phyloP scores from a whole-genome alignment of 92 coral and sea anemone genomes.

The Galaxea fascicularis region DNA sequence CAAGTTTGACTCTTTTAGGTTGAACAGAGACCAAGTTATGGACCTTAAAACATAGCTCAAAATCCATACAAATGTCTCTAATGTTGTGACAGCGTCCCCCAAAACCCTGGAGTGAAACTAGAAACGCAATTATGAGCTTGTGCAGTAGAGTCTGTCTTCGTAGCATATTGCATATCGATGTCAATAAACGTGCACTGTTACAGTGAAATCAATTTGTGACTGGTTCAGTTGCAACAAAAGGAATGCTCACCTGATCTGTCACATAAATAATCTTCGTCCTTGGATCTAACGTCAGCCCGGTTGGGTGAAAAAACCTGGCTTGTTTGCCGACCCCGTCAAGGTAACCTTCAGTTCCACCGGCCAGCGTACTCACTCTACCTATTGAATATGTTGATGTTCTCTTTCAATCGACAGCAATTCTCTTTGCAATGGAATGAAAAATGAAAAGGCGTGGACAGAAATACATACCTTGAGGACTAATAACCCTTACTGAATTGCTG shows the following conservation, averaged over 20 bases:
- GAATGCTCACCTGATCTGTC: conserved; percentile 73
- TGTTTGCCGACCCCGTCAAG: conserved; percentile 65
- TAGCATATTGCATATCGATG: background rate
- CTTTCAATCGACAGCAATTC: no score
- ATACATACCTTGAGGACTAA: conserved; percentile 69
- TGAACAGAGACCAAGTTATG: no score
- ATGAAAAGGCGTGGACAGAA: background rate
- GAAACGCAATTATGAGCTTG: no score
- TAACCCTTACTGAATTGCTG: conserved; percentile 77
- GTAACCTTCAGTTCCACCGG: conserved; percentile 78
- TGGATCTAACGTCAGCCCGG: conserved; percentile 81
- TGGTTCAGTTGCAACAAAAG: no score
- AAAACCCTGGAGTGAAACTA: no score
- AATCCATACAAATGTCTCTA: no score
- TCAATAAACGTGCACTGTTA: background rate
- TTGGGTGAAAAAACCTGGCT: conserved; percentile 82
- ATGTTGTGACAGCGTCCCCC: no score
- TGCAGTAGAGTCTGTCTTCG: no score
- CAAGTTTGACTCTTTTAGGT: no score
- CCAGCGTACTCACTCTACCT: conserved; percentile 81
- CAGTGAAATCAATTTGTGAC: no score
- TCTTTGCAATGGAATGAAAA: background rate
- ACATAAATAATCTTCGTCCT: conserved; percentile 72
- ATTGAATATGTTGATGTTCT: background rate
- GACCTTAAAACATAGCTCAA: no score